phyloP scores from a whole-genome alignment of 2,797 vertebrate genomes.

The Tachyglossus aculeatus region DNA sequence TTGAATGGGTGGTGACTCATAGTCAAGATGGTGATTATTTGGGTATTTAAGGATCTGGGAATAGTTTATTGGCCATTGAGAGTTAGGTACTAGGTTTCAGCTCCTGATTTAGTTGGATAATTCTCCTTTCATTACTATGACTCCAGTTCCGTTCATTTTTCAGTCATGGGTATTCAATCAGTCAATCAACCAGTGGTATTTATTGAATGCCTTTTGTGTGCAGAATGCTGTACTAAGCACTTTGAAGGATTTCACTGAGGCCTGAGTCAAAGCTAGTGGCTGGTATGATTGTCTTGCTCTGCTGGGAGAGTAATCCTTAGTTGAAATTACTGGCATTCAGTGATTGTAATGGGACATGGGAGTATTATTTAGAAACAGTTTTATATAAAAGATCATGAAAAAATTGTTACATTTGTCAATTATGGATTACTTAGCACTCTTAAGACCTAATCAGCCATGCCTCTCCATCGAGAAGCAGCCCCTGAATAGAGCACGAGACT shows the following conservation, averaged over 20 bases:
- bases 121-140: constrained; percentile 40
- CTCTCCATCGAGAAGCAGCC: constrained; percentile 31
- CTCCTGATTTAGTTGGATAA: constrained; percentile 35
- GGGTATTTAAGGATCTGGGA: constrained; percentile 21
- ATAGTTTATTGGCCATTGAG: neutral
- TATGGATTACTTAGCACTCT: constrained; percentile 56
- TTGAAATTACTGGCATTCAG: constrained; percentile 49
- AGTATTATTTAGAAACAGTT: constrained; percentile 58
- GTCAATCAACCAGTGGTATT: constrained; percentile 52
- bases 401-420: constrained; percentile 64
- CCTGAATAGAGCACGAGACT: no score
- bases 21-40: constrained; percentile 21
- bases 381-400: constrained; percentile 52
- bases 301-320: constrained; percentile 21
- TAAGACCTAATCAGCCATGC: constrained; percentile 40
- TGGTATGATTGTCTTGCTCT: constrained; percentile 30
- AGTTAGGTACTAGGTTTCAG: constrained; percentile 4
- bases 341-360: constrained; percentile 56
- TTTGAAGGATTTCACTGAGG: no score
- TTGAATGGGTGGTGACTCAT: constrained; percentile 29
- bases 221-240: no score
- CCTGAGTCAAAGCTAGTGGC: no score
- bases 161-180: constrained; percentile 20
- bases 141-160: constrained; percentile 35
- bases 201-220: constrained; percentile 42